A percentile compares a stretch with the other conserved stretches of the same genome.
Conservation (phyloP, 2,113 vertebrate genomes). For the Danionella cerebrum region DNA sequence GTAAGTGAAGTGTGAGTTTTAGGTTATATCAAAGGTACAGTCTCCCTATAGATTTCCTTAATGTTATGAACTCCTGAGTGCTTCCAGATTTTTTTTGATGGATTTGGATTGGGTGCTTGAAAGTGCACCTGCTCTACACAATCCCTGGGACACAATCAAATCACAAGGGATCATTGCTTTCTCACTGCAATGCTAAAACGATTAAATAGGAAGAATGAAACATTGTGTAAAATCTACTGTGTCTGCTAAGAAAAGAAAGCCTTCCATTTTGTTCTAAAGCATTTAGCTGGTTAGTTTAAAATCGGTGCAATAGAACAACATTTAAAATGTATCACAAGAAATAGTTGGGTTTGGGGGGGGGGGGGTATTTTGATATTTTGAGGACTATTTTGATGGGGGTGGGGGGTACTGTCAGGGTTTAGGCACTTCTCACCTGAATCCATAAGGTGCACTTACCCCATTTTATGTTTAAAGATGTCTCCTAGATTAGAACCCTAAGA, state of each 20-base stretch:
- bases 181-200: background rate
- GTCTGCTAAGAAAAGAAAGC: background rate
- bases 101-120: background rate
- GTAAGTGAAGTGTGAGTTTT: slow-evolving; percentile 42
- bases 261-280: background rate
- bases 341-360: too few species aligned
- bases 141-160: background rate
- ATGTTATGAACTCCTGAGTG: slow-evolving; percentile 60
- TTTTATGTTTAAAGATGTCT: too few species aligned
- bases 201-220: background rate
- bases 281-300: background rate
- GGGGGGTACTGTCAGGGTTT: too few species aligned
- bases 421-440: too few species aligned
- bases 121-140: slow-evolving; percentile 36
- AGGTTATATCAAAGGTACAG: slow-evolving; percentile 52
- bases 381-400: too few species aligned
- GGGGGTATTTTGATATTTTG: too few species aligned
- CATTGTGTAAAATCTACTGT: background rate
- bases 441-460: too few species aligned
- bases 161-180: background rate
- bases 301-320: too few species aligned
- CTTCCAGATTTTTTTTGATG: slow-evolving; percentile 33
- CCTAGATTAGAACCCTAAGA: too few species aligned
- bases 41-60: slow-evolving; percentile 20
- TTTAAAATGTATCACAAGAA: too few species aligned